Evolutionary conservation across 1,140 invertebrate genomes (phyloP), one percentile per base, ranked within the genome.

Genomic region (Trichoplusia ni): DNA sequence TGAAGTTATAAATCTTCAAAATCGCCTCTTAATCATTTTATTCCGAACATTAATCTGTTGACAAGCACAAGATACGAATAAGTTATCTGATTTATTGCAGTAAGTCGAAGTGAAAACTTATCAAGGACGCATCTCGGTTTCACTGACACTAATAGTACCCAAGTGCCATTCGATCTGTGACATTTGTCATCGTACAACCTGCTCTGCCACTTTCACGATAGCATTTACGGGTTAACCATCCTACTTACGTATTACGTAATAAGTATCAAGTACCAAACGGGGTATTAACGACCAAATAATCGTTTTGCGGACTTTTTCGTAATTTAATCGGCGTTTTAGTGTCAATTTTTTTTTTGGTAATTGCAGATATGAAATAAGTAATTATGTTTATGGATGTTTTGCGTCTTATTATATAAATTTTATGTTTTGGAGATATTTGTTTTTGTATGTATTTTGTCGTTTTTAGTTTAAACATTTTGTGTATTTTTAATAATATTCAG

Each of bases 201-300:
- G 35, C 14, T 14, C 11, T 9, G 31, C 38, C 37, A 53, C 47
- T 53, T 53, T 54, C 47, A 42, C 60, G 16, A 33, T 46, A 29
- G 13, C 18, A 29, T 51, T 61, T 27, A 61, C 33, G 31, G 59
- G 59, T 61, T 49, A 46, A 59, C 51, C 38, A 54, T 54, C 31
- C 51, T 54, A 54, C 51, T 54, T 40, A 18, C 27, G 2, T 13
- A 5, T 54, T 6, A 51, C 6, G 29, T 13, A n/a, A n/a, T n/a
- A 51, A 51, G 29, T 16, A 4, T 9, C 6, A 19, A 11, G 8
- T 21, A 42, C 40, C 19, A 1, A n/a, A 11, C 8, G 46, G 25
- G 29, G 27, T 18, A 18, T 19, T 31, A 16, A 49, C 7, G 25
- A 4, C 7, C 2, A 2, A 8, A 42, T 21, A 8, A 2, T 21